phyloP scores from a whole-genome alignment of 2,113 vertebrate genomes.

The Pogonocichla stellata region DNA sequence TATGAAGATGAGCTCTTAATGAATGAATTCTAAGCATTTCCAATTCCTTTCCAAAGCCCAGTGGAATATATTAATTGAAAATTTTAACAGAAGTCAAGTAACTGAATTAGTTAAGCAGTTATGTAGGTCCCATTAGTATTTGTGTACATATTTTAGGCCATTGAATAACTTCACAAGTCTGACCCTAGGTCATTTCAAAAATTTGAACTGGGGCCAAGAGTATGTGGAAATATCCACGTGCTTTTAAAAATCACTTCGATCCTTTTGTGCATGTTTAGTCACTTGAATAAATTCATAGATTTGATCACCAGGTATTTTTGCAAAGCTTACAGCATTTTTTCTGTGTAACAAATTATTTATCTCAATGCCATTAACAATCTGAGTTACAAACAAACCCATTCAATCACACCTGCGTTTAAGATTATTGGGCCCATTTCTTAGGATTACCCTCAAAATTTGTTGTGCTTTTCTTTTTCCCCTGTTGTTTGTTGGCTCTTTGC shows the following conservation, averaged over 20 bases:
- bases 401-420: not conserved
- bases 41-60: not conserved
- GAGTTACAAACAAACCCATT: not conserved
- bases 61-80: not conserved
- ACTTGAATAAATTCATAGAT: not conserved
- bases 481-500: not conserved
- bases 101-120: slow-evolving; percentile 13
- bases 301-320: not conserved
- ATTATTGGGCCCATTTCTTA: not conserved
- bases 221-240: not conserved
- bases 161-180: not conserved
- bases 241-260: not conserved
- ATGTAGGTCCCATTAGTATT: not conserved
- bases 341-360: not conserved
- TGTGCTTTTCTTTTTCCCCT: not conserved
- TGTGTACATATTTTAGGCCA: not conserved
- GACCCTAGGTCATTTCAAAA: not conserved
- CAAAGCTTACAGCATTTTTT: not conserved
- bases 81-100: not conserved
- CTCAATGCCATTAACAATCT: not conserved
- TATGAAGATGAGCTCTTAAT: not conserved
- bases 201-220: not conserved
- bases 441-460: not conserved
- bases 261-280: not conserved
- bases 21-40: slow-evolving; percentile 15